phyloP scores from a whole-genome alignment of 2,113 vertebrate species.

The Telmatochromis sp. region DNA sequence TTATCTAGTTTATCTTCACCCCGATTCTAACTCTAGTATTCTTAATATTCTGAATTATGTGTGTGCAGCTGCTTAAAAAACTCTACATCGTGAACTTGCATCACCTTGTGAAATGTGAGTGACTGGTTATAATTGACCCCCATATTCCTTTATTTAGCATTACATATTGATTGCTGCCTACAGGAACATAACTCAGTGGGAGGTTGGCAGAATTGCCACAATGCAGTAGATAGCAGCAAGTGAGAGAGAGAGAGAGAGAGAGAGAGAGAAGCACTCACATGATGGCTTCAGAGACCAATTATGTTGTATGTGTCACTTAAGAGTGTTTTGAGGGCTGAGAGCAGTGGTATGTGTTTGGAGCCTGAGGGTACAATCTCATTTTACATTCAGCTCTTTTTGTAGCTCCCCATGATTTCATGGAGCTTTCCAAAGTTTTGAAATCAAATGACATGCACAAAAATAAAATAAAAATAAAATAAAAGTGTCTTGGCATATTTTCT shows the following conservation, averaged over 20 bases:
- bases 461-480: neutral
- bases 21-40: neutral
- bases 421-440: slow-evolving; percentile 10
- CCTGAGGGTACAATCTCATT: slow-evolving; percentile 43
- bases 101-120: neutral
- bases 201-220: neutral
- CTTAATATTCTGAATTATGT: neutral
- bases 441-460: slow-evolving; percentile 49
- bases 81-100: neutral
- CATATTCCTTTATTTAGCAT: neutral
- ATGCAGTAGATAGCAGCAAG: neutral
- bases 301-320: slow-evolving; percentile 27
- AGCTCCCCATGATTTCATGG: neutral
- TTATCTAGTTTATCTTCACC: neutral
- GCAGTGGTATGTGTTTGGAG: slow-evolving; percentile 21
- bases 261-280: neutral
- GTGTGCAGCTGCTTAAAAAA: neutral
- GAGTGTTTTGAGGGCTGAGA: slow-evolving; percentile 6
- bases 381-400: slow-evolving; percentile 35
- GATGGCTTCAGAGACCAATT: slow-evolving; percentile 27
- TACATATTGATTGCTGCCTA: slow-evolving; percentile 10
- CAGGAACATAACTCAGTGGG: neutral
- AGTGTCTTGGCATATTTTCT: slow-evolving; percentile 4
- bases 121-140: neutral
- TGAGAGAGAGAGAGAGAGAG: neutral